Base-by-base conservation (phyloP, 2,113 vertebrate genomes). In the Eulemur rufifrons region DNA sequence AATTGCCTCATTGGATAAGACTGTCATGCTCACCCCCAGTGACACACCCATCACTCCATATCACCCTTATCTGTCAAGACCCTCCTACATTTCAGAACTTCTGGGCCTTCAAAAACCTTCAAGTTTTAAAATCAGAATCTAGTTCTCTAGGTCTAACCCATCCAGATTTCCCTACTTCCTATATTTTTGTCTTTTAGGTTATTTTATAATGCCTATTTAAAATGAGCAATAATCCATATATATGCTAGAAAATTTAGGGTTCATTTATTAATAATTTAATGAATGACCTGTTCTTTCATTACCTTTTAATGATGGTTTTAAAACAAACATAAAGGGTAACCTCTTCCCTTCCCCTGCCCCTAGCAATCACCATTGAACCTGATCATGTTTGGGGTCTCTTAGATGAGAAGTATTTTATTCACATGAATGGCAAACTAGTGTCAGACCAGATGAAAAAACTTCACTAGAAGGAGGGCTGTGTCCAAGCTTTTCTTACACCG, bases 291-390 rank as follows among this genome's bases (percentile, higher is more conserved):
- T 68, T 13, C 25, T 88, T 86, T 82, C 9, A 74, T 45, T 73
- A 90, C 73, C 23, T 93, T 81, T 95, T 88, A 88, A 91, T 89
- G 90, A 50, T 13, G 7, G 3, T 85, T 86, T 90, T 37, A 83
- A 94, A 56, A 77, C 14, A 95, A 93, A 45, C 45, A 39, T 37
- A 54, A 2, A 59, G 50, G 6, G 14, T 20, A 42, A 34, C 11
- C 27, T 47, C 42, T 74, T 32, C 14, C 14, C 21, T 3, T 0
- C 6, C 10, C 3, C 14, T 6, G 20, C 9, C 18, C 13, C 18
- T 32, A 61, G 14, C 23, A 64, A 29, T 83, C 3, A 50, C 52
- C 27, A 42, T 29, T 34, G 21, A 71, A 54, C 54, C 25, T 45
- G 45, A 50, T 69, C 50, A 29, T 71, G 59, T 81, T 69, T 89